phyloP scores from a whole-genome alignment of 2,888 invertebrate species.

The Ornithoptera priamus region DNA sequence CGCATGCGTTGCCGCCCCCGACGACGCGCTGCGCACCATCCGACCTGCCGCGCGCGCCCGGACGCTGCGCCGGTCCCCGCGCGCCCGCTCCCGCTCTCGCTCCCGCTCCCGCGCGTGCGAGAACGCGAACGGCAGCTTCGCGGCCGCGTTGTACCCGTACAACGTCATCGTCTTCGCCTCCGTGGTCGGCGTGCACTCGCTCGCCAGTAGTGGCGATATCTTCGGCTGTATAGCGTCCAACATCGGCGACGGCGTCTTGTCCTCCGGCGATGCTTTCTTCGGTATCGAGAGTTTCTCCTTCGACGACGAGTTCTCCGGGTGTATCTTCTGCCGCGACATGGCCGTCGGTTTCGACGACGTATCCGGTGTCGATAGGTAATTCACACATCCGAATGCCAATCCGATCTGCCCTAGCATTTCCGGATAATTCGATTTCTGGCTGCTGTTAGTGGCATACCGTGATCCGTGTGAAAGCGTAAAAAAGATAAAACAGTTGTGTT shows the following conservation, averaged over 20 bases:
- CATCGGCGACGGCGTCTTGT: slow-evolving; percentile 63
- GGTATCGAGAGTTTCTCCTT: slow-evolving; percentile 58
- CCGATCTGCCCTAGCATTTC: slow-evolving; percentile 79
- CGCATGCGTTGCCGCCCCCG: slow-evolving; percentile 72
- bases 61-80: slow-evolving; percentile 52
- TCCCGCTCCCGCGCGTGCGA: slow-evolving; percentile 58
- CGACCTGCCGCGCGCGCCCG: slow-evolving; percentile 65
- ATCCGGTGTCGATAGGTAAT: slow-evolving; percentile 69
- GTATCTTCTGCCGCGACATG: slow-evolving; percentile 64
- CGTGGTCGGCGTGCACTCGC: slow-evolving; percentile 62
- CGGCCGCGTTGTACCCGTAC: slow-evolving; percentile 77
- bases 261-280: slow-evolving; percentile 62
- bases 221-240: slow-evolving; percentile 67
- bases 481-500: slow-evolving; percentile 31
- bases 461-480: slow-evolving; percentile 48
- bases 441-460: slow-evolving; percentile 54
- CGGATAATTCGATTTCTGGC: slow-evolving; percentile 76
- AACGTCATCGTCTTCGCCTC: slow-evolving; percentile 71
- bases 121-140: slow-evolving; percentile 74
- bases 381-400: slow-evolving; percentile 76
- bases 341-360: slow-evolving; percentile 44
- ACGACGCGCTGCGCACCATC: slow-evolving; percentile 78
- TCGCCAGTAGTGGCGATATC: slow-evolving; percentile 68
- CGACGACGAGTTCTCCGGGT: slow-evolving; percentile 68
- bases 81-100: slow-evolving; percentile 40